A percentile compares a stretch with the other conserved stretches of the same genome.
Conservation (phyloP, 2,888 invertebrate genomes). For the Cheilosia pagana region DNA sequence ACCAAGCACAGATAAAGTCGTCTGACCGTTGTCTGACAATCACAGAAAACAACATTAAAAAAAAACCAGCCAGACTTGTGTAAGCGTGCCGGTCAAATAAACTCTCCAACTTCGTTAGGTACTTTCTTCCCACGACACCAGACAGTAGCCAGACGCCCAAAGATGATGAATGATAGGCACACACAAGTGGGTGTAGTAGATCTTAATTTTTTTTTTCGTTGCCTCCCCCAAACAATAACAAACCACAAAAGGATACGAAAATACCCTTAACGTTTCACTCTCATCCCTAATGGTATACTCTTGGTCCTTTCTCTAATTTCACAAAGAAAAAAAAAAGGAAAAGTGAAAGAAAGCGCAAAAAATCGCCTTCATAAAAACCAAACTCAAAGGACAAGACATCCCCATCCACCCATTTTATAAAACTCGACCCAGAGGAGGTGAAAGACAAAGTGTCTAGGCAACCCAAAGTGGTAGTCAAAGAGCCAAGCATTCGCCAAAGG, state of each 20-base stretch:
- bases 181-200: constrained; percentile 50
- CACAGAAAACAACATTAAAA: constrained; percentile 19
- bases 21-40: constrained; percentile 64
- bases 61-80: not conserved
- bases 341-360: constrained; percentile 22
- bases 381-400: constrained; percentile 59
- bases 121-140: constrained; percentile 35
- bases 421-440: constrained; percentile 36
- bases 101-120: constrained; percentile 7
- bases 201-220: constrained; percentile 14
- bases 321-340: not conserved
- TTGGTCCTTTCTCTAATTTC: constrained; percentile 30
- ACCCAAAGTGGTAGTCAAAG: constrained; percentile 60
- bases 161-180: constrained; percentile 71
- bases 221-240: constrained; percentile 65
- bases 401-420: constrained; percentile 33
- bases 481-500: constrained; percentile 56
- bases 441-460: constrained; percentile 70
- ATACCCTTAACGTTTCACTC: constrained; percentile 54
- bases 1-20: constrained; percentile 33
- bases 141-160: constrained; percentile 68
- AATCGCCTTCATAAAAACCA: constrained; percentile 55
- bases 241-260: constrained; percentile 62
- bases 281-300: constrained; percentile 8
- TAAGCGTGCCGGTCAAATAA: constrained; percentile 55